Evolutionary conservation across 2,888 invertebrate species (phyloP).

Genomic region (Cephus sareptanus): DNA sequence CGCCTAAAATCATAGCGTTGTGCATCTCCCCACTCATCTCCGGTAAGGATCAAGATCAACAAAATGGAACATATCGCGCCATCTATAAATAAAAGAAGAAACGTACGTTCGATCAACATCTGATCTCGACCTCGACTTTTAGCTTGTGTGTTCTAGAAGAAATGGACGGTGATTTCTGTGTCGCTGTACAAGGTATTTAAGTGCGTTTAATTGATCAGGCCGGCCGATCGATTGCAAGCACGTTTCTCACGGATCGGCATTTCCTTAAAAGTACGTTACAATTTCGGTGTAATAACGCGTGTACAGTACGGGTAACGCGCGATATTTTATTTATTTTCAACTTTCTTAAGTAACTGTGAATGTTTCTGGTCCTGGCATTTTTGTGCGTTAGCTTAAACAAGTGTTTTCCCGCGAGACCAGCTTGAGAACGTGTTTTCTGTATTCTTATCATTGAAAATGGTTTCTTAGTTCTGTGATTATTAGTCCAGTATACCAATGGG

Average conservation of each 20-base stretch:
- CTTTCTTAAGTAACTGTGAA: constrained; percentile 20
- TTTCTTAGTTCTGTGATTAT: background rate
- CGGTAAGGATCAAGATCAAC: background rate
- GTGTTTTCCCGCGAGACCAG: constrained; percentile 17
- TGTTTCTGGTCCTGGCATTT: constrained; percentile 26
- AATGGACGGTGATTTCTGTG: constrained; percentile 36
- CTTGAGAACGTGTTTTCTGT: constrained; percentile 19
- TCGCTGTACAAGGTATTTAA: constrained; percentile 34
- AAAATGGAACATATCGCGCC: background rate
- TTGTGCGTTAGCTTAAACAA: constrained; percentile 18
- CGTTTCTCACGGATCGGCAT: constrained; percentile 5
- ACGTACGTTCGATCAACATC: background rate
- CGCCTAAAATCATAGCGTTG: no score
- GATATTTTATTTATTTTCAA: background rate
- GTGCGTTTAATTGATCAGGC: constrained; percentile 12
- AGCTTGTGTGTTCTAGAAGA: constrained; percentile 44
- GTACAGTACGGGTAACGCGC: constrained; percentile 12
- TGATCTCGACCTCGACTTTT: constrained; percentile 19
- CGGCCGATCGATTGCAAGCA: background rate
- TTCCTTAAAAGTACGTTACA: background rate
- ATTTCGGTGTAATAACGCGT: constrained; percentile 15
- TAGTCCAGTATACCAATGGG: background rate
- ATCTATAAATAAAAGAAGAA: background rate
- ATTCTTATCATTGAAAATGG: constrained; percentile 7
- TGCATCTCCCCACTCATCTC: no score